Evolutionary conservation across 2,113 vertebrate species (phyloP).

Genomic region (Nothocercus julius): DNA sequence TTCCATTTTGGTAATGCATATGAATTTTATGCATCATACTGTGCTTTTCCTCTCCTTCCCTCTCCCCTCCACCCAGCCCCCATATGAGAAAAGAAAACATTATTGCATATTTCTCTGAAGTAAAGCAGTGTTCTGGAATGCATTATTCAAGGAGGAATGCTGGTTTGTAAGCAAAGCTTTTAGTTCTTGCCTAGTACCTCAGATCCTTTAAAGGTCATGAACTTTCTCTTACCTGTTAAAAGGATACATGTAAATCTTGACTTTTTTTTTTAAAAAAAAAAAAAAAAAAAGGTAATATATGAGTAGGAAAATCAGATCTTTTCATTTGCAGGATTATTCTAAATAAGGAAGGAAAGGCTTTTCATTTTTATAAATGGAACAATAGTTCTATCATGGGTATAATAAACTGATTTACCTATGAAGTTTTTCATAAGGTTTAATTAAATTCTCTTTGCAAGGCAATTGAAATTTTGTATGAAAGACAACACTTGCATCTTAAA

Average conservation of each 20-base stretch:
- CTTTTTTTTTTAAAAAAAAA: too few relatives aligned
- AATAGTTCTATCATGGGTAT: neutral
- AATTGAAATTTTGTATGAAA: conserved; percentile 1
- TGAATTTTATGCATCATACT: neutral
- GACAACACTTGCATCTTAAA: conserved; percentile 2
- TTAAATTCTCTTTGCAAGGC: neutral
- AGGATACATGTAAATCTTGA: neutral
- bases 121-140: neutral
- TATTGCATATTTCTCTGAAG: neutral
- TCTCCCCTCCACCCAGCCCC: too few relatives aligned
- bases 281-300: neutral
- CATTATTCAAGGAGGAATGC: neutral
- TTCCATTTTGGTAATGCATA: neutral
- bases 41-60: too few relatives aligned
- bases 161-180: conserved; percentile 15
- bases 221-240: conserved; percentile 11
- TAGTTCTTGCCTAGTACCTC: neutral
- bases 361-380: neutral
- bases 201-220: neutral
- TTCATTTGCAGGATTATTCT: neutral
- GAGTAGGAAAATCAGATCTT: neutral
- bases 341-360: neutral
- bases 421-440: conserved; percentile 16
- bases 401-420: conserved; percentile 10
- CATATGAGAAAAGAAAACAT: neutral